Evolutionary conservation across 1,140 invertebrate genomes (phyloP).

Genomic region (Hyles vespertilio): DNA sequence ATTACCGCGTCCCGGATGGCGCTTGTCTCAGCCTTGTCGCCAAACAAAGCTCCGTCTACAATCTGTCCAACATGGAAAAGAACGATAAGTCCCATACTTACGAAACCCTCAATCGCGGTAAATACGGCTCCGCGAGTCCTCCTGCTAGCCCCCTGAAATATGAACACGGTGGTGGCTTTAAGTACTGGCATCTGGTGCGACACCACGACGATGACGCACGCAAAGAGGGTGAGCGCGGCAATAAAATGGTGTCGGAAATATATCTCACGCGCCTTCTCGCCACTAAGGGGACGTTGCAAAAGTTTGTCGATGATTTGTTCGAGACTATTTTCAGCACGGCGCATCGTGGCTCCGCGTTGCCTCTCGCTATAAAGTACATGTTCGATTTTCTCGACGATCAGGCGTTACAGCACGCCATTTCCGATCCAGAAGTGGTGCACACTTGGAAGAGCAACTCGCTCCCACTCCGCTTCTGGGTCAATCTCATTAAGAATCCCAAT

Average conservation of each 20-base stretch:
- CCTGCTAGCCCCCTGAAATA: conserved; percentile 96
- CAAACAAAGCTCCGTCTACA: conserved; percentile 97
- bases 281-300: conserved; percentile 98
- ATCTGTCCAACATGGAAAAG: conserved; percentile 96
- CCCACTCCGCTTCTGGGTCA: conserved; percentile 97
- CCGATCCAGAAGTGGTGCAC: conserved; percentile 98
- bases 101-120: conserved; percentile 93
- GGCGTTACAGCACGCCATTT: conserved; percentile 95
- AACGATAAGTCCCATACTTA: conserved; percentile 89
- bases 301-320: conserved; percentile 99
- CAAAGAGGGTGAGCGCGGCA: conserved; percentile 96
- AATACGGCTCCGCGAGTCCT: conserved; percentile 93
- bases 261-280: conserved; percentile 98
- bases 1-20: conserved; percentile 97
- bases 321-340: conserved; percentile 99
- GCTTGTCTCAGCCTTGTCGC: conserved; percentile 95
- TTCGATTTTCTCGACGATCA: conserved; percentile 99
- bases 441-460: conserved; percentile 99
- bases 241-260: conserved; percentile 99
- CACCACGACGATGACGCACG: conserved; percentile 95
- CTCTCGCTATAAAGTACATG: conserved; percentile 99
- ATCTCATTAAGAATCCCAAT: conserved; percentile 99
- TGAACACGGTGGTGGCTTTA: conserved; percentile 91
- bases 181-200: conserved; percentile 95
- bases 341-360: conserved; percentile 94